These are phyloP conservation scores for Bombylius discolor DNA, from an alignment of 2,888 invertebrate species.

Conservation along the genomic window DNA sequence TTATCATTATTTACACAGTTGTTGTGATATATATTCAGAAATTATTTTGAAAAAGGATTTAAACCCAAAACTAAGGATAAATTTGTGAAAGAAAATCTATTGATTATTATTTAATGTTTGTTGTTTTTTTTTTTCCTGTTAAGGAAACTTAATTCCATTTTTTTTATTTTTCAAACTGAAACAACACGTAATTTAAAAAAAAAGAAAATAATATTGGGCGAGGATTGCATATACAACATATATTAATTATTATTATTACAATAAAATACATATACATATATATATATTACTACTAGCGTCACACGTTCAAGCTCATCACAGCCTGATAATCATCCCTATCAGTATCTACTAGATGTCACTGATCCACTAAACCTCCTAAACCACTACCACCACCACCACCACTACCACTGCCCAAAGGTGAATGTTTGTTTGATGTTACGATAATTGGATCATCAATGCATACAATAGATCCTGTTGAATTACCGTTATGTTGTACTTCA, in stretches of 20 bases:
- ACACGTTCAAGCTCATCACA: conserved; percentile 9
- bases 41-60: too few relatives aligned
- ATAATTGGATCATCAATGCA: conserved; percentile 12
- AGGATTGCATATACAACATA: neutral
- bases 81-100: too few relatives aligned
- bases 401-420: neutral
- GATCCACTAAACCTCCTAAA: conserved; percentile 21
- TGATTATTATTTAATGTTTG: too few relatives aligned
- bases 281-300: conserved; percentile 5
- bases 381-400: neutral
- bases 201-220: neutral
- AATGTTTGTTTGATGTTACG: conserved; percentile 13
- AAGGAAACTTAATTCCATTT: too few relatives aligned
- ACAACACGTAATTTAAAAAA: neutral
- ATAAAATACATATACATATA: conserved; percentile 5
- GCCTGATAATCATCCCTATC: conserved; percentile 2
- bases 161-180: too few relatives aligned
- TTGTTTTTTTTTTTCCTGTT: too few relatives aligned
- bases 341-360: conserved; percentile 31
- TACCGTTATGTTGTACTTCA: conserved; percentile 60
- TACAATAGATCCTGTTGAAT: conserved; percentile 11
- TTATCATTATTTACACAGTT: too few relatives aligned
- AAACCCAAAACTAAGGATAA: too few relatives aligned
- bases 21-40: too few relatives aligned
- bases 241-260: too few relatives aligned